phyloP scores from a whole-genome alignment of 2,888 invertebrate species.

The Dryococelus australis region DNA sequence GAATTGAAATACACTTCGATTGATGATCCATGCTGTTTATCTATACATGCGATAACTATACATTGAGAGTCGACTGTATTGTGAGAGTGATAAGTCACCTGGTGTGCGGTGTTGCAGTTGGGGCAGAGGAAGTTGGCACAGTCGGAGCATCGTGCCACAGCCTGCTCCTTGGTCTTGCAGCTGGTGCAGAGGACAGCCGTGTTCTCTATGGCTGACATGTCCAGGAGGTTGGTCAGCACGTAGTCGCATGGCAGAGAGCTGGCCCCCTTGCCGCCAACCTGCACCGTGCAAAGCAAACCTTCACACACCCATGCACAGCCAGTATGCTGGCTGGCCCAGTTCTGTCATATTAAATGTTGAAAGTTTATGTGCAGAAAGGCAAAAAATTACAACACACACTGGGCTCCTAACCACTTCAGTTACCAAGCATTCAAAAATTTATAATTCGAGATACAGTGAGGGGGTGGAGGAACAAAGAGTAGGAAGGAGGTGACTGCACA shows the following conservation, averaged over 20 bases:
- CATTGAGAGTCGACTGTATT: too few relatives aligned
- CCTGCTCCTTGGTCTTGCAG: constrained; percentile 94
- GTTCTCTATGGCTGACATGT: constrained; percentile 79
- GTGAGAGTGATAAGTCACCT: constrained; percentile 57
- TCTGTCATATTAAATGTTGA: constrained; percentile 46
- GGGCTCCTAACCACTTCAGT: too few relatives aligned
- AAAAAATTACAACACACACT: too few relatives aligned
- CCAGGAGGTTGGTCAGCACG: constrained; percentile 83
- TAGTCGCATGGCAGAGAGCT: constrained; percentile 85
- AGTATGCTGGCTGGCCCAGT: constrained; percentile 81
- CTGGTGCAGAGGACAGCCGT: constrained; percentile 82
- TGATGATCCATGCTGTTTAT: too few relatives aligned
- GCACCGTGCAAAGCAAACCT: constrained; percentile 61
- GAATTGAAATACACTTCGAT: too few relatives aligned
- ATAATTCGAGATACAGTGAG: too few relatives aligned
- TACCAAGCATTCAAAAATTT: too few relatives aligned
- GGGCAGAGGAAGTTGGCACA: constrained; percentile 94
- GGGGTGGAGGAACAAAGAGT: too few relatives aligned
- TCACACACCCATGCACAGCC: constrained; percentile 73
- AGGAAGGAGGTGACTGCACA: too few relatives aligned
- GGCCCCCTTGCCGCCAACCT: constrained; percentile 79
- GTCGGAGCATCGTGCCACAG: constrained; percentile 92
- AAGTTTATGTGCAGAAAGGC: too few relatives aligned
- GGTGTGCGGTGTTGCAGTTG: constrained; percentile 94
- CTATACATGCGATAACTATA: too few relatives aligned